Conservation (phyloP, 2,888 invertebrate genomes). For the Ochropleura leucogaster region DNA sequence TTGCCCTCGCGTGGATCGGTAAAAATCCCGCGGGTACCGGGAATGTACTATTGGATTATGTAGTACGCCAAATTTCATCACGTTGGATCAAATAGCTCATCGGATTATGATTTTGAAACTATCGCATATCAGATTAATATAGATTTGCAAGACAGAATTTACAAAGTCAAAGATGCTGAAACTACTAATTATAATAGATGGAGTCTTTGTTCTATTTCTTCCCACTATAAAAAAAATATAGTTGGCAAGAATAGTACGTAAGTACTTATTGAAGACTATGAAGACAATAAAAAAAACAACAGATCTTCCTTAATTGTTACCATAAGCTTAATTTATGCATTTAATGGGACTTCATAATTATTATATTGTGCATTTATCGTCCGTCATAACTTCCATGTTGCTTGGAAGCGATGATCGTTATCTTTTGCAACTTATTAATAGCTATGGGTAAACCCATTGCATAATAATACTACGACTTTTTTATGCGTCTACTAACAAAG, state of each 20-base stretch:
- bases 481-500: background rate
- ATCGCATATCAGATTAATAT: background rate
- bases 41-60: background rate
- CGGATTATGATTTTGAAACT: background rate
- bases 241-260: background rate
- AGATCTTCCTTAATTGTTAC: background rate
- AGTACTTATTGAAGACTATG: background rate
- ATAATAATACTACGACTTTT: background rate
- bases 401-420: background rate
- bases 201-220: constrained; percentile 10
- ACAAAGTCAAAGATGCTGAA: background rate
- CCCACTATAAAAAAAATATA: background rate
- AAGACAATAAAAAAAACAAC: background rate
- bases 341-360: background rate
- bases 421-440: background rate
- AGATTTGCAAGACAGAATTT: background rate
- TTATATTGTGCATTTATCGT: background rate
- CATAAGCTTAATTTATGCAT: background rate
- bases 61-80: background rate
- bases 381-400: constrained; percentile 14
- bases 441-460: background rate
- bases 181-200: background rate
- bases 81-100: too few species aligned
- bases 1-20: background rate
- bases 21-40: background rate